Evolutionary conservation across 2,113 vertebrate species (phyloP).

Genomic region (Hippocampus zosterae): DNA sequence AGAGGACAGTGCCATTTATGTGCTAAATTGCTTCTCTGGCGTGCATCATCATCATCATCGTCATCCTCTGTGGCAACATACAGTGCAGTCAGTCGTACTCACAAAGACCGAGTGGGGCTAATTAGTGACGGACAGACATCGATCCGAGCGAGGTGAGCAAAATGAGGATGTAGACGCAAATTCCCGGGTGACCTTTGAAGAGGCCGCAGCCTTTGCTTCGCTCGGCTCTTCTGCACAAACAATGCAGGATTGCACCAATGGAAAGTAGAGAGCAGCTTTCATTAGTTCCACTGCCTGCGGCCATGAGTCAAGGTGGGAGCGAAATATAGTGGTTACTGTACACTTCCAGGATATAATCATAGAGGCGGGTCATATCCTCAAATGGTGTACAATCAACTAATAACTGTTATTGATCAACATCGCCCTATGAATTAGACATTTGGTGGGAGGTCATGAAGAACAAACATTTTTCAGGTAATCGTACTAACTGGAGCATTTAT

Average conservation of each 20-base stretch:
- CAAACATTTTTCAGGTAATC: too few species aligned
- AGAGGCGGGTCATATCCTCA: not conserved
- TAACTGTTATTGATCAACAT: too few species aligned
- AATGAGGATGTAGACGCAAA: conserved; percentile 24
- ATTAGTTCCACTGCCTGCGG: conserved; percentile 54
- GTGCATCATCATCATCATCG: not conserved
- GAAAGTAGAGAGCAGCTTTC: conserved; percentile 45
- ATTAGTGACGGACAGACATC: conserved; percentile 46
- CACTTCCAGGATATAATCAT: not conserved
- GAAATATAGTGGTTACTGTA: conserved; percentile 49
- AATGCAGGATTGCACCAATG: conserved; percentile 47
- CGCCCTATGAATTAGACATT: too few species aligned
- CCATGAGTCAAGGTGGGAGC: conserved; percentile 54
- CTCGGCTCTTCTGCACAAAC: conserved; percentile 25
- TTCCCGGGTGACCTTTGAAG: conserved; percentile 53
- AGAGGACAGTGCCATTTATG: conserved; percentile 58
- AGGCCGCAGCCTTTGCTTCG: conserved; percentile 22
- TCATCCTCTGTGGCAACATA: conserved; percentile 3
- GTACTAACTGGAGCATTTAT: too few species aligned
- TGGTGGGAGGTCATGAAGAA: too few species aligned
- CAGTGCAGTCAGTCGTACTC: conserved; percentile 7
- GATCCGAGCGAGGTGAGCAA: conserved; percentile 22
- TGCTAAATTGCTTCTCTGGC: conserved; percentile 59
- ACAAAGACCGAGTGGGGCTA: conserved; percentile 25
- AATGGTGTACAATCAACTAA: not conserved